These are phyloP conservation scores for Branchinecta lynchi DNA, from an alignment of 1,140 invertebrate species.

Conservation along the genomic window DNA sequence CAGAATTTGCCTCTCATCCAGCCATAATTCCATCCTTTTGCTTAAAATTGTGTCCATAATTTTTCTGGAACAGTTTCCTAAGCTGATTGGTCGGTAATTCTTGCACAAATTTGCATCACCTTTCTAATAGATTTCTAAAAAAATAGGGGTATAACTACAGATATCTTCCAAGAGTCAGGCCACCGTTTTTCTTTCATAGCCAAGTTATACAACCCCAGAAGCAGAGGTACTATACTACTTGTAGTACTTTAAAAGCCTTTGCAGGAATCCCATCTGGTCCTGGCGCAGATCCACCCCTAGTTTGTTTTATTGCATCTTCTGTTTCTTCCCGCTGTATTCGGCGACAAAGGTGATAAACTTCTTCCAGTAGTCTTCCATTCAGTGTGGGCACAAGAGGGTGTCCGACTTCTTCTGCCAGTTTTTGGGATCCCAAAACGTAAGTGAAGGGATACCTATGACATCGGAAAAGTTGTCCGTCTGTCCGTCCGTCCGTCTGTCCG, in stretches of 20 bases:
- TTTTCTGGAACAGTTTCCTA: slow-evolving; percentile 9
- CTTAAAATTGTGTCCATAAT: slow-evolving; percentile 2
- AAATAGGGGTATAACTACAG: slow-evolving; percentile 2
- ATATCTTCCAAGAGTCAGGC: slow-evolving; percentile 5
- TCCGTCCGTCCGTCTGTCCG: too few species aligned
- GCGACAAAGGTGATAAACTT: background rate
- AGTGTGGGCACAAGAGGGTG: background rate
- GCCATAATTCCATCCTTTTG: slow-evolving; percentile 1
- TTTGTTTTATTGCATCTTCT: slow-evolving; percentile 7
- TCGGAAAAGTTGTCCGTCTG: too few species aligned
- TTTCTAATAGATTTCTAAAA: too few species aligned
- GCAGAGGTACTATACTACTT: slow-evolving; percentile 2
- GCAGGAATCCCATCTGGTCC: slow-evolving; percentile 1
- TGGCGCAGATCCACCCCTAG: slow-evolving; percentile 4
- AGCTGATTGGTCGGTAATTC: slow-evolving; percentile 8
- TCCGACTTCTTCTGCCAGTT: slow-evolving; percentile 8
- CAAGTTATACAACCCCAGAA: too few species aligned
- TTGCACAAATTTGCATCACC: slow-evolving; percentile 8
- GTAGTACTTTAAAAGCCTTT: slow-evolving; percentile 6
- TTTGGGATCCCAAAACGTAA: too few species aligned
- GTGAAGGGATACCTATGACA: too few species aligned
- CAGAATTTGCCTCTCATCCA: slow-evolving; percentile 6
- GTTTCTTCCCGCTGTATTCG: background rate
- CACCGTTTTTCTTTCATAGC: too few species aligned
- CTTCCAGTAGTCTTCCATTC: background rate